phyloP scores from a whole-genome alignment of 2,113 vertebrate genomes.

The Thalassoma bifasciatum region DNA sequence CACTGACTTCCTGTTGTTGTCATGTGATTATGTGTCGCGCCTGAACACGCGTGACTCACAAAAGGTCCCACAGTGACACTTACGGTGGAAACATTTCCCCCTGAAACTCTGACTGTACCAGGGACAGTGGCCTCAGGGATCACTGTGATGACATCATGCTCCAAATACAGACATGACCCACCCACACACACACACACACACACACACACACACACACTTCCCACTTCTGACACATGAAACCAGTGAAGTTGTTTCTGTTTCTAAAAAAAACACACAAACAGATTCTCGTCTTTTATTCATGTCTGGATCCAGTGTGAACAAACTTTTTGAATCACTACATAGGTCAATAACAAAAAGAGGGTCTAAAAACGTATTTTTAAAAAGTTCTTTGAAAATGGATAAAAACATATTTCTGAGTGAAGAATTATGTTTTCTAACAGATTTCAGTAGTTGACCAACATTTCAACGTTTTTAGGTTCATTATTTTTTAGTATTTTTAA shows the following conservation, averaged over 20 bases:
- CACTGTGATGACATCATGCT: slow-evolving; percentile 33
- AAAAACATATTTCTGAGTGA: too few relatives aligned
- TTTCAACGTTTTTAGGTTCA: too few relatives aligned
- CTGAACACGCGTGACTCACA: slow-evolving; percentile 37
- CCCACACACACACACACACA: background rate
- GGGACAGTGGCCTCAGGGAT: slow-evolving; percentile 25
- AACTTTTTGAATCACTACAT: too few relatives aligned
- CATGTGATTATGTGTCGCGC: slow-evolving; percentile 37
- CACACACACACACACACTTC: background rate
- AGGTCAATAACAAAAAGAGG: too few relatives aligned
- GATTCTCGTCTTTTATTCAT: too few relatives aligned
- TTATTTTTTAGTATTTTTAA: too few relatives aligned
- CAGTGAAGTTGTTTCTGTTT: background rate
- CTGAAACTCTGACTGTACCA: slow-evolving; percentile 70
- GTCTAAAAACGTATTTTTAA: too few relatives aligned
- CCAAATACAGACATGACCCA: slow-evolving; percentile 8
- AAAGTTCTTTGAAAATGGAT: too few relatives aligned
- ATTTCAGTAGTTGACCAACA: too few relatives aligned
- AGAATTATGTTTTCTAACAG: too few relatives aligned
- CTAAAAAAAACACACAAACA: background rate
- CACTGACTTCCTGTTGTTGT: slow-evolving; percentile 25
- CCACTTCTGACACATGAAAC: slow-evolving; percentile 4
- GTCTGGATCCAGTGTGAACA: too few relatives aligned
- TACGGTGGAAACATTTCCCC: slow-evolving; percentile 12
- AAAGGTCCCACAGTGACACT: background rate